phyloP scores from a whole-genome alignment of 2,113 vertebrate species.

The Apodemus speciosus region DNA sequence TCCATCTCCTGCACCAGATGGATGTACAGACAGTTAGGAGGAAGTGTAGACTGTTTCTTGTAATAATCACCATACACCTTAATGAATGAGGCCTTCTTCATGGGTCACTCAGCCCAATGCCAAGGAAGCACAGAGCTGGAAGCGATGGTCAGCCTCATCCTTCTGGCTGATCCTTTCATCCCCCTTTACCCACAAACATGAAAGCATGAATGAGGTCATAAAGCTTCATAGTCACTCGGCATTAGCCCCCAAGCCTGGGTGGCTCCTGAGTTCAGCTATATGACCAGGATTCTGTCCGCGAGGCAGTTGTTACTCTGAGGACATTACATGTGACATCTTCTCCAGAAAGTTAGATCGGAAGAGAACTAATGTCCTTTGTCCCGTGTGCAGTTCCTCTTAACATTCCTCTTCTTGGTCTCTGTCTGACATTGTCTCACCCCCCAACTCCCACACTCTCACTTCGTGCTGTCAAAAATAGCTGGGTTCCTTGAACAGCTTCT shows the following conservation, averaged over 20 bases:
- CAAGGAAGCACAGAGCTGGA: neutral
- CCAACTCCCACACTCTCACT: conserved; percentile 31
- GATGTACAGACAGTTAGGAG: neutral
- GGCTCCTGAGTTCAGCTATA: neutral
- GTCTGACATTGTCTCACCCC: conserved; percentile 28
- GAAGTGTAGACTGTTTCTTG: neutral
- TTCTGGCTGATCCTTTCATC: neutral
- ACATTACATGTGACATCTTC: neutral
- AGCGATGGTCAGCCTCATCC: neutral
- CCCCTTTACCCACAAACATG: neutral
- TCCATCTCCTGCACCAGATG: neutral
- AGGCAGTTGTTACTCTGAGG: neutral
- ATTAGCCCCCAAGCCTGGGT: neutral
- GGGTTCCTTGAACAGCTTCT: conserved; percentile 63
- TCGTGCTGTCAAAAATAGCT: conserved; percentile 64
- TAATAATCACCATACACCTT: accelerated
- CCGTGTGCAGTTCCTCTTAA: conserved; percentile 13
- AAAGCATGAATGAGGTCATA: neutral
- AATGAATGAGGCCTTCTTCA: neutral
- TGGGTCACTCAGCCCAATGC: neutral
- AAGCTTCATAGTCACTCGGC: neutral
- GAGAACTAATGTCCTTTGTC: neutral
- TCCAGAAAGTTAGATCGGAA: neutral
- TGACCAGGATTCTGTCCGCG: neutral
- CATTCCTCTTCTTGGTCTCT: conserved; percentile 39